A percentile compares a stretch with the other conserved stretches of the same genome.
These are phyloP conservation scores for Hemicentrotus pulcherrimus DNA, from an alignment of 35 echinoderm and acorn worm genomes.

Conservation along the genomic window DNA sequence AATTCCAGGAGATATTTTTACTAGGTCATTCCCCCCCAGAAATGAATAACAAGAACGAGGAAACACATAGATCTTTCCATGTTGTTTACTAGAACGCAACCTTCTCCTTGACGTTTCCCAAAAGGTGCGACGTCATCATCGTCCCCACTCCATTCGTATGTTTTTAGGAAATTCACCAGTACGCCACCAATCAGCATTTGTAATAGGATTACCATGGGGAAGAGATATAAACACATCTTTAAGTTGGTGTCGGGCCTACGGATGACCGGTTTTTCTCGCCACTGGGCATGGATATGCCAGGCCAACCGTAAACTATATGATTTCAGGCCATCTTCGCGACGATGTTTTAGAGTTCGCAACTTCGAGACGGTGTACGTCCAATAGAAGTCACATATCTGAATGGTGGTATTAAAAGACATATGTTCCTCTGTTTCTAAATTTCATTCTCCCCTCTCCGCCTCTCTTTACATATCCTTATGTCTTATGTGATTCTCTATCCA, in stretches of 20 bases:
- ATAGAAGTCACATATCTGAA: background rate
- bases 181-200: background rate
- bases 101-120: too few species aligned
- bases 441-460: background rate
- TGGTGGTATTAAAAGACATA: background rate
- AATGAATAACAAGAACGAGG: too few species aligned
- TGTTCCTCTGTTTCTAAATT: background rate
- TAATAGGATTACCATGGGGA: background rate
- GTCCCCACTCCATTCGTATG: background rate
- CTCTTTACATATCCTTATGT: background rate
- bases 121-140: background rate
- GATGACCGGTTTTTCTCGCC: slow-evolving; percentile 8
- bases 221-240: background rate
- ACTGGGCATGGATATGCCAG: background rate
- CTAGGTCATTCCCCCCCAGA: too few species aligned
- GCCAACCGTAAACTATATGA: background rate
- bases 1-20: too few species aligned
- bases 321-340: background rate
- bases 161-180: background rate
- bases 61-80: too few species aligned
- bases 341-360: background rate
- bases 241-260: background rate
- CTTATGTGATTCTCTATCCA: too few species aligned
- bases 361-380: background rate
- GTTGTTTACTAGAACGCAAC: too few species aligned